phyloP scores from a whole-genome alignment of 2,888 invertebrate genomes.

The Rapana venosa region DNA sequence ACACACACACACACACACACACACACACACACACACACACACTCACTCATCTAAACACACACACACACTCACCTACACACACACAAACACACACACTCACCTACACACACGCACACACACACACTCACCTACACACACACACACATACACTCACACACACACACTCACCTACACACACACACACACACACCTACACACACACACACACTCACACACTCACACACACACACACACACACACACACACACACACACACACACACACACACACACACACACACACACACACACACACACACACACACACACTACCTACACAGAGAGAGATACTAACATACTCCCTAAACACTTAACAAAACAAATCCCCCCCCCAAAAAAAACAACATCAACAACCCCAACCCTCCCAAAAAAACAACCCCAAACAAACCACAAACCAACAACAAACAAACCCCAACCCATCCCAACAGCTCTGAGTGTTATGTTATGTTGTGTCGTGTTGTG shows the following conservation, averaged over 20 bases:
- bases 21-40: not conserved
- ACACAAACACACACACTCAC: constrained; percentile 7
- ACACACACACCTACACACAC: constrained; percentile 13
- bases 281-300: not conserved
- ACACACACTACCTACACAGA: too few relatives aligned
- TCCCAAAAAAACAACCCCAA: too few relatives aligned
- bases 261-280: not conserved
- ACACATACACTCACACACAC: not conserved
- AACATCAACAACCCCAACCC: too few relatives aligned
- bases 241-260: not conserved
- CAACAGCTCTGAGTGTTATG: constrained; percentile 38
- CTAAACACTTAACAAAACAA: too few relatives aligned
- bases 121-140: not conserved
- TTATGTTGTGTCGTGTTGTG: constrained; percentile 43
- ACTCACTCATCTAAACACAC: not conserved
- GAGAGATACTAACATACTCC: too few relatives aligned
- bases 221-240: not conserved
- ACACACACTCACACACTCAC: constrained; percentile 3
- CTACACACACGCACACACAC: not conserved
- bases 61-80: constrained; percentile 5
- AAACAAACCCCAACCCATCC: too few relatives aligned
- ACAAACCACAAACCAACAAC: too few relatives aligned
- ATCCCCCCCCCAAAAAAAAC: too few relatives aligned
- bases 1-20: not conserved
- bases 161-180: not conserved